Percentiles rank a stretch among this genome's conserved stretches.
Conservation (phyloP, 2,888 invertebrate species). For the Tenthredo distinguenda region DNA sequence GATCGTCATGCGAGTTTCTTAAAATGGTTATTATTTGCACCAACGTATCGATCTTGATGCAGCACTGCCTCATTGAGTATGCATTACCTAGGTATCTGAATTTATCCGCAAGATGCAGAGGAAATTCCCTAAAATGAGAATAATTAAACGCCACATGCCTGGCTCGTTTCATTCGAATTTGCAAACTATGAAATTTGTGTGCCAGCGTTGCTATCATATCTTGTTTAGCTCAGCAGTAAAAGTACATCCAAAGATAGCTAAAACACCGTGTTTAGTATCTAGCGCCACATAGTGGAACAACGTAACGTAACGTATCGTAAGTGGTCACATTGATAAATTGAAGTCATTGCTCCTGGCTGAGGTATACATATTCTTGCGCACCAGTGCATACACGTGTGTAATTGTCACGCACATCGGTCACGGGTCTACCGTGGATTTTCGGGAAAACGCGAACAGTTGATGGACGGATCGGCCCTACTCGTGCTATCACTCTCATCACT, state of each 20-base stretch:
- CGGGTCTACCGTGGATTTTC: neutral
- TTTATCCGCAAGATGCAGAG: neutral
- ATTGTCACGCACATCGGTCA: neutral
- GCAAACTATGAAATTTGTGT: neutral
- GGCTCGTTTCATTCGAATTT: slow-evolving; percentile 12
- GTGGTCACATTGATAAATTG: slow-evolving; percentile 22
- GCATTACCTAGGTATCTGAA: neutral
- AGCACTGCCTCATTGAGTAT: neutral
- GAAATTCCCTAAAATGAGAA: neutral
- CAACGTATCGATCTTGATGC: neutral
- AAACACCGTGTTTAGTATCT: neutral
- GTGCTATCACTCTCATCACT: neutral
- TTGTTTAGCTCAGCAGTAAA: neutral
- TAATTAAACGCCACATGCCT: neutral
- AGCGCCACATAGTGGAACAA: neutral
- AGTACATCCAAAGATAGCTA: neutral
- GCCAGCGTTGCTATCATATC: neutral
- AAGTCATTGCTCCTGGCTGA: slow-evolving; percentile 16
- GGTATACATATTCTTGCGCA: neutral
- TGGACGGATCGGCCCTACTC: slow-evolving; percentile 8
- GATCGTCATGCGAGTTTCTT: neutral
- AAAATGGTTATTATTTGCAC: neutral
- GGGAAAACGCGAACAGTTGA: neutral
- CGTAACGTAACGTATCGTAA: neutral
- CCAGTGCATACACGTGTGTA: slow-evolving; percentile 9